Evolutionary conservation across 2,797 vertebrate genomes (phyloP).

Genomic region (Neosalanx taihuensis): DNA sequence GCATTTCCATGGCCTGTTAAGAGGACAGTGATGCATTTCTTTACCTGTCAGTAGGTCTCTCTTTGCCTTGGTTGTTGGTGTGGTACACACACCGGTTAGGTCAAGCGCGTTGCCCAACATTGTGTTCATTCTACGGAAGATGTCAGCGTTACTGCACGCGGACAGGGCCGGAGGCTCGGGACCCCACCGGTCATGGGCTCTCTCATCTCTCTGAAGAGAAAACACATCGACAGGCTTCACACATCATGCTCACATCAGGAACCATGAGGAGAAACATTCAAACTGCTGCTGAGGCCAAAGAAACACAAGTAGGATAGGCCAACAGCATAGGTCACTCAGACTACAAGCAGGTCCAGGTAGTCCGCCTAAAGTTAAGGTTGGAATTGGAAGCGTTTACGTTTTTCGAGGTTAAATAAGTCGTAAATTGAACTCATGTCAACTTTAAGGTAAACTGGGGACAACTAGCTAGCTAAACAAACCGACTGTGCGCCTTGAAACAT

Average conservation of each 20-base stretch:
- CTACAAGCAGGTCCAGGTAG: not conserved
- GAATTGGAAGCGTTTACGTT: too few species aligned
- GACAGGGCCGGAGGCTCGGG: conserved; percentile 84
- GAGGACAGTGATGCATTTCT: conserved; percentile 25
- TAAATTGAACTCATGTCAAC: too few species aligned
- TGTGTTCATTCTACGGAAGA: conserved; percentile 95
- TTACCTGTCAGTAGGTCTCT: conserved; percentile 84
- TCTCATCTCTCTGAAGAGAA: conserved; percentile 65
- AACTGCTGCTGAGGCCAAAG: not conserved
- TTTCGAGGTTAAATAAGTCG: too few species aligned
- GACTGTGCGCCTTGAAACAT: too few species aligned
- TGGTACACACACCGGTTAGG: conserved; percentile 93
- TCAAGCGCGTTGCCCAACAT: conserved; percentile 96
- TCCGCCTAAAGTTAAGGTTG: not conserved
- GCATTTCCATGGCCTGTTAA: not conserved
- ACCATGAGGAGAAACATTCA: not conserved
- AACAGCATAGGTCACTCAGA: not conserved
- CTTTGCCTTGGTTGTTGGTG: conserved; percentile 75
- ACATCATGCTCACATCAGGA: not conserved
- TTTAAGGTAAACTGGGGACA: too few species aligned
- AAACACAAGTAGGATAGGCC: not conserved
- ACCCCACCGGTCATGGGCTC: conserved; percentile 83
- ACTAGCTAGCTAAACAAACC: too few species aligned
- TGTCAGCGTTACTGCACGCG: conserved; percentile 93
- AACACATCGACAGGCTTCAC: not conserved